Evolutionary conservation across 1,140 invertebrate genomes (phyloP), one percentile per base, ranked within the genome.

Genomic region (Brachionus sp.): DNA sequence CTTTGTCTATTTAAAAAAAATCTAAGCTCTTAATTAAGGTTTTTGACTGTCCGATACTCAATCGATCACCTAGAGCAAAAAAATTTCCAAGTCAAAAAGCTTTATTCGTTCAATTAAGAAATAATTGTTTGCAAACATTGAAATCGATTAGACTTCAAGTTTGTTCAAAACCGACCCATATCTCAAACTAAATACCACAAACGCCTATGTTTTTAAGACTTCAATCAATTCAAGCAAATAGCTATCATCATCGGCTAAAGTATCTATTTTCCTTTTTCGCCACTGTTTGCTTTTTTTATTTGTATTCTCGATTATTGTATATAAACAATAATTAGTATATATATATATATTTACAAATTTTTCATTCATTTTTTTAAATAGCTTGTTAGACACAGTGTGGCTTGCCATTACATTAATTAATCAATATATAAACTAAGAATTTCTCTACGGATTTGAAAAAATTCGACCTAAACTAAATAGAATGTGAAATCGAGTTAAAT

Each of bases 51-150:
- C 50, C 50, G 19, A 57, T 9, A 57, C 50, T 57, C 50, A 9
- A 19, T 7, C 19, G 50, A 19, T 57, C 50, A 57, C 33, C 64
- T 37, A 33, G 12, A 66, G 33, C 25, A 66, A 66, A 16, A 37
- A 66, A 66, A 10, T 33, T 37, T 33, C 25, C 64, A 66, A 66
- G 33, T 33, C 25, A 66, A 37, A 66, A 66, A 16, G 25, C 33
- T 66, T 16, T 33, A 13, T 39, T 37, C 16, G 7, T 9, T 39
- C 16, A 70, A 42, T 37, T 37, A 70, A 70, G 16, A 37, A 39
- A 70, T 70, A 70, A 70, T 42, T 70, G 37, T 70, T 70, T 70
- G 29, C 66, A 70, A 70, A 70, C 66, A 70, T 37, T 66, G 25
- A 57, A 66, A 66, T 66, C 64, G 64, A 70, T 70, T 19, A 37